Base-by-base conservation (phyloP, 1,140 invertebrate species). In the Lepidurus apus region DNA sequence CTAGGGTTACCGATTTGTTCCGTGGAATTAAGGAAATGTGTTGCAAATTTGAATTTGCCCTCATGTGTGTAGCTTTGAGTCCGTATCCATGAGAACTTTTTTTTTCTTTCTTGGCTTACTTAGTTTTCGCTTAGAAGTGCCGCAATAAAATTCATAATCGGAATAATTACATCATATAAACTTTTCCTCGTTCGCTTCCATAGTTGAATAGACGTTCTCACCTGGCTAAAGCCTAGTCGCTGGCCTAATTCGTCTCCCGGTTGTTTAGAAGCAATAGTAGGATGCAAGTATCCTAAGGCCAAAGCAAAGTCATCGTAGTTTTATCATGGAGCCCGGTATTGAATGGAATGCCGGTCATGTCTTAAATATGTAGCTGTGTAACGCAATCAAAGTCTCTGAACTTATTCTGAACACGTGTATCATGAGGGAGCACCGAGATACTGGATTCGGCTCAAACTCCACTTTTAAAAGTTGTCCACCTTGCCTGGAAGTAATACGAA, bases 301-400 rank as follows among this genome's bases (percentile, higher is more conserved):
- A 89, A 89, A 13, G 87, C 87, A 80, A 84, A 87, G 8, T 85
- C 82, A 0, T 86, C 86, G 80, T 89, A 89, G 80, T 89, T 88
- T 87, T 34, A 89, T 87, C 17, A 88, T 84, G 0, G 85, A 86
- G 13, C 80, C 79, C 78, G 13, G 5, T 34, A 34, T 3, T 17
- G 74, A 42, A 43, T 4, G 24, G 24, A 43, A 34, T 34, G 34
- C 34, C 34, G 34, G 34, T 34, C 34, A 4, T 3, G 34, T 34
- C 34, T 4, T 34, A 34, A 34, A 34, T 34, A 34, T 4, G 34
- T 34, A 34, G 34, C 4, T 34, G 34, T 34, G 34, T 34, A 34
- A 34, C 34, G 34, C 34, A 34, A 34, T 34, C 4, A 34, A 26
- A 34, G 34, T 34, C 34, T 34, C 34, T 34, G 34, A 34, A 34